Percentiles rank a stretch among this genome's conserved stretches.
Conservation (phyloP, 2,888 invertebrate genomes). For the Tinea semifulvella region DNA sequence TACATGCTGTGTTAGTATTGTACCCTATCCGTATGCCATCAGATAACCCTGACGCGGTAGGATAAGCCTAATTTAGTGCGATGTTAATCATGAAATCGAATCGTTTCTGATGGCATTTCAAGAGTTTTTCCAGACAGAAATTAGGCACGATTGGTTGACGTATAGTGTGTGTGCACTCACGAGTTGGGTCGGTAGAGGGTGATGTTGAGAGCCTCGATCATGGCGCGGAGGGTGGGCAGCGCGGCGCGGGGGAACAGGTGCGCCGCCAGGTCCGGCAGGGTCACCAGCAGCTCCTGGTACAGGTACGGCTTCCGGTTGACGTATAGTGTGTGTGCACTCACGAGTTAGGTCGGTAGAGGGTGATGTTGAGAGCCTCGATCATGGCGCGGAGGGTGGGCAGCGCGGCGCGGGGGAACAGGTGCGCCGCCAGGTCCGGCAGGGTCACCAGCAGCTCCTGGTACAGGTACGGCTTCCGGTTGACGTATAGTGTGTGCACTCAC, state of each 20-base stretch:
- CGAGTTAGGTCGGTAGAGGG: conserved; percentile 85
- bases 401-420: conserved; percentile 81
- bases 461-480: conserved; percentile 86
- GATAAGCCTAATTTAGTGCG: too few relatives aligned
- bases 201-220: conserved; percentile 81
- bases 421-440: conserved; percentile 79
- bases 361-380: conserved; percentile 81
- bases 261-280: conserved; percentile 81
- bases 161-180: conserved; percentile 60
- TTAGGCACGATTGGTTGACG: too few relatives aligned
- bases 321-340: conserved; percentile 71
- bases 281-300: conserved; percentile 83
- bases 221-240: conserved; percentile 78
- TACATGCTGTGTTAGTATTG: too few relatives aligned
- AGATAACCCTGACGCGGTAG: too few relatives aligned
- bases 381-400: conserved; percentile 80
- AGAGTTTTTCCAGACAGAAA: too few relatives aligned
- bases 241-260: conserved; percentile 83
- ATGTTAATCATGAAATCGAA: too few relatives aligned
- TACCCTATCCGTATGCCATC: too few relatives aligned
- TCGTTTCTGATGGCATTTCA: too few relatives aligned
- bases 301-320: conserved; percentile 88
- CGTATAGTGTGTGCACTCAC: conserved; percentile 88
- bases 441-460: conserved; percentile 85
- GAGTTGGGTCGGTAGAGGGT: conserved; percentile 85